phyloP scores from a whole-genome alignment of 2,113 vertebrate genomes.

The Salvelinus fontinalis region DNA sequence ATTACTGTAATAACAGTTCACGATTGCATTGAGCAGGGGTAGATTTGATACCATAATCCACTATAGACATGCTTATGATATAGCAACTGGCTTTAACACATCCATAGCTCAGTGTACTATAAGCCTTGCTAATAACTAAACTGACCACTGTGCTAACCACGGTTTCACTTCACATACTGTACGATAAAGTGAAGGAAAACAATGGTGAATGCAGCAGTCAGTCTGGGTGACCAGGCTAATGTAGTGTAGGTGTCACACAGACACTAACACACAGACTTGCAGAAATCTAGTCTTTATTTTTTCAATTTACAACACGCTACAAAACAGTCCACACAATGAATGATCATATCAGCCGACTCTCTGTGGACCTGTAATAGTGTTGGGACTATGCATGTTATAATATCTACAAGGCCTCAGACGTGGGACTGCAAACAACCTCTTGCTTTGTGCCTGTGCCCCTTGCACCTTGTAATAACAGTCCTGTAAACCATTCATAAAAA shows the following conservation, averaged over 20 bases:
- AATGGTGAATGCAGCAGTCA: no score
- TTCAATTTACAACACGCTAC: constrained; percentile 14
- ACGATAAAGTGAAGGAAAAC: no score
- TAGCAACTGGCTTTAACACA: no score
- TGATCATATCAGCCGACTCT: not conserved
- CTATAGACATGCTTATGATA: no score
- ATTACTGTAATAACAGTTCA: no score
- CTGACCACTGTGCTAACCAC: no score
- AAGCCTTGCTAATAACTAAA: no score
- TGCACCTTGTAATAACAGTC: no score
- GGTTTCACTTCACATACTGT: no score
- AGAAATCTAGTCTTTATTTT: constrained; percentile 27
- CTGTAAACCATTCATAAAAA: not conserved
- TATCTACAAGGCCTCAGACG: not conserved
- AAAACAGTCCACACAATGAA: not conserved
- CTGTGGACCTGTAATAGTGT: not conserved
- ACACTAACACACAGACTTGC: not conserved
- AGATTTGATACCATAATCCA: no score
- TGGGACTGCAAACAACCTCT: not conserved
- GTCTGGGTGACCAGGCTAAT: not conserved
- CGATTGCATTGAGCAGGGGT: no score
- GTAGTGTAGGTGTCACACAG: not conserved
- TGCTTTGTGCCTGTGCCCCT: not conserved
- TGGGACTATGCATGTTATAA: not conserved
- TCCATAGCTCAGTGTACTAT: no score